phyloP scores from a whole-genome alignment of 2,797 vertebrate genomes.

The Menidia menidia region DNA sequence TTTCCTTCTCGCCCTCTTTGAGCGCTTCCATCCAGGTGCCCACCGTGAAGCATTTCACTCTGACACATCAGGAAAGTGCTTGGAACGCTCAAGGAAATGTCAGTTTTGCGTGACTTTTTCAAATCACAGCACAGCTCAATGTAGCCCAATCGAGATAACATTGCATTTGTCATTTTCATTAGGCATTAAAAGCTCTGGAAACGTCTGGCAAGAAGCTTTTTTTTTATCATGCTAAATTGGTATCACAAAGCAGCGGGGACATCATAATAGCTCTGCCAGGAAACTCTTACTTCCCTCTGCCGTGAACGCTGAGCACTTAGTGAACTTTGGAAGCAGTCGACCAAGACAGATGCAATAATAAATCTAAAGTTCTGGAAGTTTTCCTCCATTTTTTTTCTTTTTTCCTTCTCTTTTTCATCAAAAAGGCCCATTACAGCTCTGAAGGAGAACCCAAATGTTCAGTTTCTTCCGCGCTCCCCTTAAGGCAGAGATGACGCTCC shows the following conservation, averaged over 20 bases:
- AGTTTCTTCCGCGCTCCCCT: slow-evolving; percentile 37
- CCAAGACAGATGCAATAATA: slow-evolving; percentile 22
- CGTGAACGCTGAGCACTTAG: not conserved
- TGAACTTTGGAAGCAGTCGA: not conserved
- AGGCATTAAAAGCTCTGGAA: not conserved
- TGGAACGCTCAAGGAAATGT: not conserved
- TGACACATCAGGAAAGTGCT: not conserved
- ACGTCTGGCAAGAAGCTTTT: not conserved
- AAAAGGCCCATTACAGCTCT: slow-evolving; percentile 11
- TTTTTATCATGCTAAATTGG: slow-evolving; percentile 25
- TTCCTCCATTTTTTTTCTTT: not conserved
- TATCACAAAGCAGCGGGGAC: slow-evolving; percentile 25
- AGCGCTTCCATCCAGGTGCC: slow-evolving; percentile 15
- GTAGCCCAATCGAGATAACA: not conserved
- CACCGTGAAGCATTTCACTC: not conserved
- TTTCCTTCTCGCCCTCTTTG: slow-evolving; percentile 33
- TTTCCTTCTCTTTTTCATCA: not conserved
- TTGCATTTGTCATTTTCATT: not conserved
- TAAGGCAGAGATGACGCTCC: slow-evolving; percentile 16
- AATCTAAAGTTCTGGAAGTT: slow-evolving; percentile 30
- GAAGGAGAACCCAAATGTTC: slow-evolving; percentile 25
- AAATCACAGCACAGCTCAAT: no score
- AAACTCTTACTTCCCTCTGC: not conserved
- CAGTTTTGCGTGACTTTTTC: not conserved
- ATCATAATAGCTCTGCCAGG: no score